phyloP scores from a whole-genome alignment of 1,140 invertebrate species.

The Copidosoma floridanum region DNA sequence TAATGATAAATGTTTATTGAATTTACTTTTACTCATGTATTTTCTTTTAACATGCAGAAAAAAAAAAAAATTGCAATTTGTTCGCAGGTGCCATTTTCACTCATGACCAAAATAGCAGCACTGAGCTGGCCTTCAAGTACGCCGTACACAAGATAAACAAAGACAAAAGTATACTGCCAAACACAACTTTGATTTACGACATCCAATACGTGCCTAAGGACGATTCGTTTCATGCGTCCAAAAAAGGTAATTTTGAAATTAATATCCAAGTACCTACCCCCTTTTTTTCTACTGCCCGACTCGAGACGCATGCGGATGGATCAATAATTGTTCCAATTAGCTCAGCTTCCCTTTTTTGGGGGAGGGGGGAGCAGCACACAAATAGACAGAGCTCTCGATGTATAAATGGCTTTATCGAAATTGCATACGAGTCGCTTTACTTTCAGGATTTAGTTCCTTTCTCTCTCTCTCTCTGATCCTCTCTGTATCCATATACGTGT shows the following conservation, averaged over 20 bases:
- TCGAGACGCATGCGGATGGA: neutral
- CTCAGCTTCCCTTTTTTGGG: too few species aligned
- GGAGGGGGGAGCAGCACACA: too few species aligned
- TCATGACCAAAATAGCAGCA: constrained; percentile 65
- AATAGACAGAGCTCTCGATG: too few species aligned
- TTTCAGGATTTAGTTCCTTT: too few species aligned
- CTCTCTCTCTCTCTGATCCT: too few species aligned
- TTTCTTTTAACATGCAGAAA: too few species aligned
- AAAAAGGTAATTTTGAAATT: constrained; percentile 58
- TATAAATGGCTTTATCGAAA: too few species aligned
- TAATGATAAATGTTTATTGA: too few species aligned
- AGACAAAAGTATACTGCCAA: constrained; percentile 63
- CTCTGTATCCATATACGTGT: too few species aligned
- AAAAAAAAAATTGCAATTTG: neutral
- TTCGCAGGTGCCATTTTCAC: constrained; percentile 64
- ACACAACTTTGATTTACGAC: constrained; percentile 65
- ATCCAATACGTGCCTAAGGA: constrained; percentile 67
- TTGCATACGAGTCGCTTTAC: too few species aligned
- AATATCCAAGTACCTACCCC: neutral
- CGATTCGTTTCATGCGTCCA: constrained; percentile 68
- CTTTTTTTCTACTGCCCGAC: neutral
- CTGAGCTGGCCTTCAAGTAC: constrained; percentile 69
- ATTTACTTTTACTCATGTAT: too few species aligned
- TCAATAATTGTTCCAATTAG: too few species aligned
- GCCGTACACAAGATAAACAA: constrained; percentile 68